Base-by-base conservation (phyloP, 1,140 invertebrate species). In the Drosophila biarmipes region DNA sequence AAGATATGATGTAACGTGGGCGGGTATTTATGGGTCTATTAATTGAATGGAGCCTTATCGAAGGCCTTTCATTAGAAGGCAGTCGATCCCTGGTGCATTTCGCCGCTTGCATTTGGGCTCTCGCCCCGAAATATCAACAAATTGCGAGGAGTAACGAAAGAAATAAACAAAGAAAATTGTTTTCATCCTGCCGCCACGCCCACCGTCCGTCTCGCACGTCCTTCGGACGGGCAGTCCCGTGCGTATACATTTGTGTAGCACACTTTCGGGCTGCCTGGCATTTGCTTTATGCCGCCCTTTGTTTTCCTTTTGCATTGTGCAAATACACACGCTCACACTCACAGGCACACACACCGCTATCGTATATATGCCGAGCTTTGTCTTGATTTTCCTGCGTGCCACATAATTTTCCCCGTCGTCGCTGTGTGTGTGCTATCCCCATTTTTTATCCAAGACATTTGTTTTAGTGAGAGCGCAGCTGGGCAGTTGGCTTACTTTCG, bases 221-320 rank as follows among this genome's bases (percentile, higher is more conserved):
- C 38, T 11, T 52, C 24, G 42, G 42, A 35, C 40, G 27, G n/a
- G 43, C 45, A 17, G 46, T 27, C 29, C 42, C 40, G 17, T 79
- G 48, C 67, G 59, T 63, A 67, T 61, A 71, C 78, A 77, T 62
- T 81, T 78, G 63, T 74, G 63, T 77, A 86, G 63, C 81, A 86
- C 68, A 81, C 81, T 87, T 87, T 85, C 59, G 46, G 58, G 68
- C 78, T 66, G 57, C 79, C 57, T 55, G 31, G 71, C 73, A 78
- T 79, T 79, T 80, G 75, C 72, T 69, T 64, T 76, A 57, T 72
- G 34, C 72, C 49, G 74, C 55, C 80, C 85, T 79, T 86, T 90
- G 78, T 90, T 79, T 76, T 76, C 68, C 78, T 51, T 79, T 66
- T 66, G 72, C 82, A 89, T 84, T 89, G 75, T 82, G 53, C 61